Conservation (phyloP, 37 sponge, comb jelly and placozoan species). For the Cliona cf. orientalis region DNA sequence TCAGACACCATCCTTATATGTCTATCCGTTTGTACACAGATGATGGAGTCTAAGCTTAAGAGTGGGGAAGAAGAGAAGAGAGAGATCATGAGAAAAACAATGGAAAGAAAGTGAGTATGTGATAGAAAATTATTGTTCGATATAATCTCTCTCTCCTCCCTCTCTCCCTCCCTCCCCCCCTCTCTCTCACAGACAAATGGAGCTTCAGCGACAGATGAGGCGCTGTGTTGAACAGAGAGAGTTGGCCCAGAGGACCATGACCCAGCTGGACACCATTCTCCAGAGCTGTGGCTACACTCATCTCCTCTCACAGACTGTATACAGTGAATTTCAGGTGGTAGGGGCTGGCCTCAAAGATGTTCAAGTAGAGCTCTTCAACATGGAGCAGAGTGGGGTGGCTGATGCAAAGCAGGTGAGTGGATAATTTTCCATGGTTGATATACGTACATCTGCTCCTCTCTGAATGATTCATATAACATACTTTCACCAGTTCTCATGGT, state of each 20-base stretch:
- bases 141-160: not conserved
- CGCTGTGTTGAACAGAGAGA: not conserved
- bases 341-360: not conserved
- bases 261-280: not conserved
- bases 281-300: conserved; percentile 21
- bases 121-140: not conserved
- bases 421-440: too few relatives aligned
- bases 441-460: not conserved
- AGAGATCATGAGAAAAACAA: not conserved
- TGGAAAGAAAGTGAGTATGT: conserved; percentile 9
- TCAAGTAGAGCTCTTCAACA: not conserved
- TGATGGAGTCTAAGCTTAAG: conserved; percentile 17
- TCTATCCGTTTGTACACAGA: not conserved
- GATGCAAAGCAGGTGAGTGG: not conserved
- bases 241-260: not conserved
- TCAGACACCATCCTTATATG: not conserved
- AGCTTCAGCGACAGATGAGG: not conserved
- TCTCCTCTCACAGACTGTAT: conserved; percentile 1
- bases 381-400: not conserved
- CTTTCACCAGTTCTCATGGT: too few relatives aligned
- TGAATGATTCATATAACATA: not conserved
- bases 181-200: not conserved
- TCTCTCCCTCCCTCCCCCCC: not conserved
- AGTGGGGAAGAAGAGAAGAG: conserved; percentile 23
- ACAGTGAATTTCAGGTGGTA: not conserved